Evolutionary conservation across 2,113 vertebrate species (phyloP).

Genomic region (Ictidomys tridecemlineatus): DNA sequence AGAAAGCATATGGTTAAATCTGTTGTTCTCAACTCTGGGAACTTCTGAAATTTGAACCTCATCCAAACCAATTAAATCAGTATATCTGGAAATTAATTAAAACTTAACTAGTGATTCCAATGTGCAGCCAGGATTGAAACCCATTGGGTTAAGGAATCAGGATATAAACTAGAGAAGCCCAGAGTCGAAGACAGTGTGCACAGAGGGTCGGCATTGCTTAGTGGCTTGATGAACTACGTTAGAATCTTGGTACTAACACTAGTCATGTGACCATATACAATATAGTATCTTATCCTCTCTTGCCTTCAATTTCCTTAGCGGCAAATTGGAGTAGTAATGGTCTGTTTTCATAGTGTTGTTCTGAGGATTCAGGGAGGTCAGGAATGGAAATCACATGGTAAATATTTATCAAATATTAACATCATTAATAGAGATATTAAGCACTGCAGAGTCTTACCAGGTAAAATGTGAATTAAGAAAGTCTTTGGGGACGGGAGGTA

Average conservation of each 20-base stretch:
- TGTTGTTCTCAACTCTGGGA: neutral
- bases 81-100: constrained; percentile 43
- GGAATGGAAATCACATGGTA: neutral
- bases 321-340: neutral
- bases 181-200: neutral
- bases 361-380: neutral
- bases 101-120: neutral
- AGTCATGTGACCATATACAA: neutral
- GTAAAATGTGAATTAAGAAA: neutral
- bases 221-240: neutral
- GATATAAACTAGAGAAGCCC: neutral
- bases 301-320: neutral
- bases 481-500: neutral
- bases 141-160: neutral
- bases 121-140: neutral
- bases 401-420: neutral
- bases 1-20: neutral
- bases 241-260: neutral
- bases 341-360: neutral
- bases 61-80: neutral
- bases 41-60: neutral
- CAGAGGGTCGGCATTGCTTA: neutral
- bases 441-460: neutral
- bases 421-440: neutral
- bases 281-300: neutral